A percentile compares a stretch with the other conserved stretches of the same genome.
phyloP scores from a whole-genome alignment of 2,113 vertebrate genomes.

The Eudyptes chrysolophus region DNA sequence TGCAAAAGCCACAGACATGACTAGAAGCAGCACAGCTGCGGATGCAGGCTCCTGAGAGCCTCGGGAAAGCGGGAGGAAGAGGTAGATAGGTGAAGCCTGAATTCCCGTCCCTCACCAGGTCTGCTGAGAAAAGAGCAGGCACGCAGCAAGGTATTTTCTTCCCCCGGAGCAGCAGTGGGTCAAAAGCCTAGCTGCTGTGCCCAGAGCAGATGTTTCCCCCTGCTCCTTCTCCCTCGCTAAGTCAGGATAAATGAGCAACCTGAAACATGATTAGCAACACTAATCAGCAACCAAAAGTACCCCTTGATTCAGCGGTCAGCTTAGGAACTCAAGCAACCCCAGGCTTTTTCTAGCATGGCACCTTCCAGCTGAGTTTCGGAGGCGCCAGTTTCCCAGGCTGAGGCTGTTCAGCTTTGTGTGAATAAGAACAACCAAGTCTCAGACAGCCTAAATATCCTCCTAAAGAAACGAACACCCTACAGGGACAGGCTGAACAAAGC shows the following conservation, averaged over 20 bases:
- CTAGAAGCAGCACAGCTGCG: not conserved
- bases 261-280: not conserved
- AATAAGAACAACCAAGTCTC: not conserved
- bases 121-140: not conserved
- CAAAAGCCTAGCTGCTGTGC: not conserved
- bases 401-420: not conserved
- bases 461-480: not conserved
- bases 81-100: not conserved
- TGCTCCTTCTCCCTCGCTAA: not conserved
- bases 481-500: conserved; percentile 15
- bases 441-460: not conserved
- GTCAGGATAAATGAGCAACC: not conserved
- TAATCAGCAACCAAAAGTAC: not conserved
- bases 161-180: not conserved
- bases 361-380: not conserved
- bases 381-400: not conserved
- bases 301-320: not conserved
- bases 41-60: not conserved
- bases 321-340: not conserved
- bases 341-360: not conserved
- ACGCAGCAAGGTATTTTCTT: not conserved
- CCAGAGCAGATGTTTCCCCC: not conserved
- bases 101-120: not conserved
- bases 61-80: not conserved
- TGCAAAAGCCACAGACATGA: not conserved